A percentile compares a stretch with the other conserved stretches of the same genome.
Conservation (phyloP, 2,797 vertebrate species). For the Notamacropus eugenii region DNA sequence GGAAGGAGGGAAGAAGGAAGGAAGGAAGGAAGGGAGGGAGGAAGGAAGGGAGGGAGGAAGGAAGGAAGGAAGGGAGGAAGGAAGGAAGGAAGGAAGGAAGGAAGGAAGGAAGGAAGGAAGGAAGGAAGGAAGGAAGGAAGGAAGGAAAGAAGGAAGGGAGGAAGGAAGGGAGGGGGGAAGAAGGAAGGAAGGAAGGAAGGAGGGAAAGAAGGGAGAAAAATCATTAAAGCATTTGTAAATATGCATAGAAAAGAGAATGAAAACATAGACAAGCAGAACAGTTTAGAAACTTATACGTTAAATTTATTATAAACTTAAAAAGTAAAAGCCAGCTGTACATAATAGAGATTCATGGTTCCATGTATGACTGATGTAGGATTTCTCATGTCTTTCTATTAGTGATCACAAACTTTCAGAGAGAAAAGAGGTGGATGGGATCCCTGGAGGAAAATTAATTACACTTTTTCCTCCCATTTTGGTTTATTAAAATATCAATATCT, state of each 20-base stretch:
- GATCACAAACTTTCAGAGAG: background rate
- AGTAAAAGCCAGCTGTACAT: background rate
- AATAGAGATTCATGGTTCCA: background rate
- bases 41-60: too few relatives aligned
- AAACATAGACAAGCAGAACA: background rate
- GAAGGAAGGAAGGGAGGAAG: too few relatives aligned
- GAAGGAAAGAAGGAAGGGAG: background rate
- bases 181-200: background rate
- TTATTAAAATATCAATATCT: background rate
- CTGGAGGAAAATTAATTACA: background rate
- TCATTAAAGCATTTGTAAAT: background rate
- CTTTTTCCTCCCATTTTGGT: background rate
- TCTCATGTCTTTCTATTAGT: background rate
- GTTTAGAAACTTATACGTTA: background rate
- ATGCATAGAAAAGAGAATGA: background rate
- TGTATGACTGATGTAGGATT: background rate
- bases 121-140: background rate
- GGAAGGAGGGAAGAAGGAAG: too few relatives aligned
- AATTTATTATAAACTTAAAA: background rate
- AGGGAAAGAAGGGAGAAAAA: background rate
- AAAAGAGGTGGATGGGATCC: background rate
- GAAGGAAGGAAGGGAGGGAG: background rate
- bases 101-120: rapidly evolving
- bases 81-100: background rate
- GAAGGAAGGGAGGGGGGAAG: too few relatives aligned